A percentile compares a stretch with the other conserved stretches of the same genome.
Evolutionary conservation across 2,888 invertebrate genomes (phyloP).

Genomic region (Volucella bombylans): DNA sequence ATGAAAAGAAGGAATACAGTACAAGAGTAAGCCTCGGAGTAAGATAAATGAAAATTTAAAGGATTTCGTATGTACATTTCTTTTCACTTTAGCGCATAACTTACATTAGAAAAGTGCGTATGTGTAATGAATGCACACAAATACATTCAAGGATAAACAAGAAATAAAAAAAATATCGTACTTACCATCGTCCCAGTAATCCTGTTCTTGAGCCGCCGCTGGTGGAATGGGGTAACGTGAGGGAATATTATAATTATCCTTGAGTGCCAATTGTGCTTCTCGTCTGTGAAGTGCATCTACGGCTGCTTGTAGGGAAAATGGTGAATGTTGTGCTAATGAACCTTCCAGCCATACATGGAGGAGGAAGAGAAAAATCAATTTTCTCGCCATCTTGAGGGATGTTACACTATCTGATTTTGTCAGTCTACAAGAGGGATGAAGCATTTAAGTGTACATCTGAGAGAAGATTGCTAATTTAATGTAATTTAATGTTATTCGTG

Average conservation of each 20-base stretch:
- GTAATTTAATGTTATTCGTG: constrained; percentile 15
- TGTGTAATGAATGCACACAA: not conserved
- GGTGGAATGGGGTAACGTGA: constrained; percentile 63
- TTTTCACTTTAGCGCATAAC: not conserved
- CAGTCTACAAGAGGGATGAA: constrained; percentile 11
- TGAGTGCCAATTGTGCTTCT: constrained; percentile 77
- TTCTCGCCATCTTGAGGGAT: constrained; percentile 68
- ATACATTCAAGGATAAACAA: not conserved
- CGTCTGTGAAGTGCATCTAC: constrained; percentile 82
- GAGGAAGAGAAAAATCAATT: constrained; percentile 72
- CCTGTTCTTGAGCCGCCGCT: constrained; percentile 76
- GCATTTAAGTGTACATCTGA: not conserved
- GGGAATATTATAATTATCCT: constrained; percentile 74
- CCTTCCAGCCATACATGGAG: constrained; percentile 61
- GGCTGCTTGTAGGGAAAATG: constrained; percentile 81
- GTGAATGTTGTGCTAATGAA: constrained; percentile 75
- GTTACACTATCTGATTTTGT: constrained; percentile 34
- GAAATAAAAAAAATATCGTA: constrained; percentile 18
- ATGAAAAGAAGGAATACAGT: constrained; percentile 1
- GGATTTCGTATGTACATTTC: not conserved
- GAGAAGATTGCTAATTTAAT: constrained; percentile 16
- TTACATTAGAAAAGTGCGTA: constrained; percentile 7
- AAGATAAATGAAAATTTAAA: constrained; percentile 18
- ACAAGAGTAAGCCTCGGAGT: not conserved
- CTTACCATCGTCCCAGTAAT: constrained; percentile 82